A percentile compares a stretch with the other conserved stretches of the same genome.
phyloP scores from a whole-genome alignment of 2,888 invertebrate species.

The Philereme transversata region DNA sequence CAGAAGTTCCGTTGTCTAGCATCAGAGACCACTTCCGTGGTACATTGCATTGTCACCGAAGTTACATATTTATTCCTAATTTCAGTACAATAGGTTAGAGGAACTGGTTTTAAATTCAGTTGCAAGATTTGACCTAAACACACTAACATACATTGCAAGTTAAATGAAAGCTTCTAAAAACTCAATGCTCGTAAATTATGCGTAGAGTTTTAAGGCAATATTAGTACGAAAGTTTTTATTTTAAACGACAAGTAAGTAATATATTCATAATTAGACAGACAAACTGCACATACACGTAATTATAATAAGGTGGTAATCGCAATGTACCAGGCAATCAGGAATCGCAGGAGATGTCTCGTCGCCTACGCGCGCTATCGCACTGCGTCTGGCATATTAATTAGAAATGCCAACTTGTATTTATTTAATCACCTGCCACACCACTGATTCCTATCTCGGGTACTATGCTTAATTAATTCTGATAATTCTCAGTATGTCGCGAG shows the following conservation, averaged over 20 bases:
- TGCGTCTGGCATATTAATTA: constrained; percentile 82
- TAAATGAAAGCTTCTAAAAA: too few relatives aligned
- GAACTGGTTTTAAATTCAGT: too few relatives aligned
- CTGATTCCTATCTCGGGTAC: constrained; percentile 70
- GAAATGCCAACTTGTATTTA: constrained; percentile 76
- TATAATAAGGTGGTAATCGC: constrained; percentile 74
- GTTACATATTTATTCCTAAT: too few relatives aligned
- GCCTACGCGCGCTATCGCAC: constrained; percentile 60
- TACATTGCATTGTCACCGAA: too few relatives aligned
- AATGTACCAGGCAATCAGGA: constrained; percentile 61
- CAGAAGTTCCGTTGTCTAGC: too few relatives aligned
- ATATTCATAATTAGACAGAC: constrained; percentile 41
- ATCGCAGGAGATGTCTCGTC: constrained; percentile 67
- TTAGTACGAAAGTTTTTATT: background rate
- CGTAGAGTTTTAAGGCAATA: too few relatives aligned
- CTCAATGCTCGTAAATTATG: too few relatives aligned
- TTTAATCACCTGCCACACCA: constrained; percentile 78
- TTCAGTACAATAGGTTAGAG: too few relatives aligned
- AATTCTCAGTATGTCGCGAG: constrained; percentile 66
- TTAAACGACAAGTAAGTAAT: background rate
- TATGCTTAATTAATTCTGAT: constrained; percentile 75
- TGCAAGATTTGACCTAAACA: too few relatives aligned
- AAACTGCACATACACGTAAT: constrained; percentile 59
- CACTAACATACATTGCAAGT: too few relatives aligned
- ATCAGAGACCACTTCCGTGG: too few relatives aligned